Evolutionary conservation across 2,113 vertebrate genomes (phyloP), one percentile per base, ranked within the genome.

Genomic region (Apteryx owenii): DNA sequence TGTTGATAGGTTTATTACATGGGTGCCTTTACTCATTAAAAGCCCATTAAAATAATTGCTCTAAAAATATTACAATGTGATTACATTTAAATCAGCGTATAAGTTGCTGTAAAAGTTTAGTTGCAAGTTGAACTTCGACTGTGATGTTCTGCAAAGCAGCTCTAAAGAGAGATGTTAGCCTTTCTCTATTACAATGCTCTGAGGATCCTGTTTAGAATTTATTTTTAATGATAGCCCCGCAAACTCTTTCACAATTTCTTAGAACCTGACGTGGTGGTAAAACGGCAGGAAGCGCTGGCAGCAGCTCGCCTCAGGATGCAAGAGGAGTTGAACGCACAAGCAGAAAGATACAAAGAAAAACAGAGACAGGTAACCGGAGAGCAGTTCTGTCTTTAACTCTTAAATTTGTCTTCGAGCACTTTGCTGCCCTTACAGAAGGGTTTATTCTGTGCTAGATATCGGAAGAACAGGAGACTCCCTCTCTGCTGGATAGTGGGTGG

Each of bases 241-340:
- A 65, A 80, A 76, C 44, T 73, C 60, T 86, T 80, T 86, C 66
- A 9, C 13, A 7, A 31, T 66, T 38, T 87, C 68, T 51, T 94
- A 99, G 99, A 99, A 53, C 98, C 98, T 3, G 96, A 94, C 0
- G 28, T 87, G 4, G 98, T 99, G 85, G 98, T 98, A 4, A 98
- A 96, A 82, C 98, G 98, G 33, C 98, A 99, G 65, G 99, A 99
- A 93, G 99, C 98, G 19, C 48, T 99, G 98, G 98, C 99, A 79
- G 99, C 99, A 9, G 98, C 99, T 48, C 98, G 99, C 23, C 94
- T 97, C 81, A 99, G 84, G 96, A 99, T 99, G 99, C 99, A 99
- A 64, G 98, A 98, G 68, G 98, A 99, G 78, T 90, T 99, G 7
- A 98, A 99, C 12, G 98, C 98, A 18, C 99, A 99, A 96, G 99